Base-by-base conservation (phyloP, 2,113 vertebrate genomes). In the Cyanoderma ruficeps region DNA sequence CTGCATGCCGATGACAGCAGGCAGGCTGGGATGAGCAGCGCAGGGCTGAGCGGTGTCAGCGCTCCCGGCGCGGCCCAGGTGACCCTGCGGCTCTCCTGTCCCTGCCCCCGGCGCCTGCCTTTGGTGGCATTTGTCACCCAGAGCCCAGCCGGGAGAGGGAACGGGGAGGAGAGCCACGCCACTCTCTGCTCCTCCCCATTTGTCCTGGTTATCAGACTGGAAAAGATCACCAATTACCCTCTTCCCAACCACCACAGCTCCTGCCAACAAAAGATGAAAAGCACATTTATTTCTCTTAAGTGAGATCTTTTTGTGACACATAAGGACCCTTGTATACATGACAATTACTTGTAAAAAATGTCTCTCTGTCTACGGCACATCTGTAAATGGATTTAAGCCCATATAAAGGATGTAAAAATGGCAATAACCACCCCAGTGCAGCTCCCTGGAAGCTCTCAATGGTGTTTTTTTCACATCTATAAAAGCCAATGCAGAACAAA, bases 261-360 rank as follows among this genome's bases (percentile, higher is more conserved):
- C 89, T 92, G 91, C 71, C 75, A 78, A 86, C 87, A 77, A 96
- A 92, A 91, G 93, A 84, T 94, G 96, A 97, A 96, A 86, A 90
- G 83, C 90, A 87, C 94, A 96, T 97, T 96, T 97, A 96, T 94
- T 96, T 88, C 90, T 95, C 94, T 90, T 87, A 96, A 96, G 96
- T 95, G 92, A 91, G 57, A 83, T 95, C 85, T 93, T 95, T 95
- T 94, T 94, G 95, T 61, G 82, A 94, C 94, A 92, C 83, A 42
- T 88, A 89, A 88, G 91, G 93, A 95, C 93, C 57, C 94, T 94
- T 77, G 61, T 78, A 93, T 87, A 80, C 77, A 68, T 91, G 95
- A 92, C 97, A 90, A 84, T 96, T 96, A 96, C 91, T 83, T 92
- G 79, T 95, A 96, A 94, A 97, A 95, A 95, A 97, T 76, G 52